phyloP scores from a whole-genome alignment of 2,888 invertebrate species.

The Aspidiotus rigidus region DNA sequence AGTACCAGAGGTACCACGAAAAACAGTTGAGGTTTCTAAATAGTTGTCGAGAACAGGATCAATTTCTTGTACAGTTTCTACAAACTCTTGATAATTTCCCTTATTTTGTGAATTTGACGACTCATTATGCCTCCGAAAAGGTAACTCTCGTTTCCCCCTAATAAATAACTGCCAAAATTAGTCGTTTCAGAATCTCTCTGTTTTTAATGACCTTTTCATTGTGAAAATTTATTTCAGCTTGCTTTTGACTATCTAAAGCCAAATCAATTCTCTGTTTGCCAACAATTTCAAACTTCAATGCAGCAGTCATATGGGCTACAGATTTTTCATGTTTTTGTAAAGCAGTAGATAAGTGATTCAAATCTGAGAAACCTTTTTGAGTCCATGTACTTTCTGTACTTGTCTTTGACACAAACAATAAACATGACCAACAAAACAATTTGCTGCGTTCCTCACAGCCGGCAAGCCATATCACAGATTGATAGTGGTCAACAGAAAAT shows the following conservation, averaged over 20 bases:
- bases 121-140: not conserved
- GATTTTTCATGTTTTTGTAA: not conserved
- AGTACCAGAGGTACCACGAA: slow-evolving; percentile 38
- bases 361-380: not conserved
- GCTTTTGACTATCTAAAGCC: not conserved
- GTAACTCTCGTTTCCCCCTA: not conserved
- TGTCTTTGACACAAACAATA: not conserved
- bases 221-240: not conserved
- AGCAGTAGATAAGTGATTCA: not conserved
- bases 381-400: not conserved
- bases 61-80: not conserved
- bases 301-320: not conserved
- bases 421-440: not conserved
- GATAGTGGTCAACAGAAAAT: not conserved
- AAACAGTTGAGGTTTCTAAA: slow-evolving; percentile 38
- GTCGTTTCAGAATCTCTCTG: not conserved
- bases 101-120: not conserved
- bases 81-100: not conserved
- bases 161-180: too few relatives aligned
- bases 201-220: not conserved
- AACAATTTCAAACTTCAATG: not conserved
- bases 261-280: not conserved
- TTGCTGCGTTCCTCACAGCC: not conserved
- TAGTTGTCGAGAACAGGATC: slow-evolving; percentile 28
- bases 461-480: not conserved